Evolutionary conservation across 2,113 vertebrate genomes (phyloP).

Genomic region (Otus sunia): DNA sequence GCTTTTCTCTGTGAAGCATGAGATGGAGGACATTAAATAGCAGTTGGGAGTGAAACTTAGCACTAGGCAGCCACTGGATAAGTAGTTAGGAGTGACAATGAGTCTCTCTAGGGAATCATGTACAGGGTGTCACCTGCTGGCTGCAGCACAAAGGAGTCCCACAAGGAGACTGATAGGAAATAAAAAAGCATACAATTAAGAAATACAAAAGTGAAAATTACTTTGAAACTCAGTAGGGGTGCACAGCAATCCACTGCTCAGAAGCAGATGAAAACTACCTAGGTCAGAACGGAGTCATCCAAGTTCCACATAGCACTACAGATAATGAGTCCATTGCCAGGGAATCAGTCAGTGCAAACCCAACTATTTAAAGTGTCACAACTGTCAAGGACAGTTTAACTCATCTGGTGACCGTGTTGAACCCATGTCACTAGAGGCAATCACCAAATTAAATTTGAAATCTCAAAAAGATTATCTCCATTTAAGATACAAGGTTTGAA

Average conservation of each 20-base stretch:
- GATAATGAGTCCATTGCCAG: slow-evolving; percentile 41
- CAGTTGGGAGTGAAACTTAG: neutral
- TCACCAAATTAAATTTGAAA: slow-evolving; percentile 64
- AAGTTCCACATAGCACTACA: neutral
- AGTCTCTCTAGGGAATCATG: neutral
- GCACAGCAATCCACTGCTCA: neutral
- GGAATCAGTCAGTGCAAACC: neutral
- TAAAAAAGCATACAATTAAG: slow-evolving; percentile 53
- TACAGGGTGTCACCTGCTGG: slow-evolving; percentile 9
- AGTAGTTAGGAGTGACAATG: neutral
- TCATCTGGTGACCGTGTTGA: slow-evolving; percentile 14
- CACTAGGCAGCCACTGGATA: neutral
- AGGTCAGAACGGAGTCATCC: slow-evolving; percentile 18
- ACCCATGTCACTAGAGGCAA: slow-evolving; percentile 14
- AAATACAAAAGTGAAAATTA: slow-evolving; percentile 34
- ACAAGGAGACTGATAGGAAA: neutral
- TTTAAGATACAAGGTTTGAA: neutral
- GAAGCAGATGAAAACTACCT: slow-evolving; percentile 33
- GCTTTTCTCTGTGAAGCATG: neutral
- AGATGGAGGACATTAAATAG: neutral
- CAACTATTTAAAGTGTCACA: slow-evolving; percentile 37
- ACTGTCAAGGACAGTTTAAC: slow-evolving; percentile 38
- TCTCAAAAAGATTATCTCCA: slow-evolving; percentile 38
- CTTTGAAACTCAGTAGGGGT: slow-evolving; percentile 44
- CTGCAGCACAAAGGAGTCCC: slow-evolving; percentile 12